phyloP scores from a whole-genome alignment of 2,888 invertebrate species.

The Phalera bucephala region DNA sequence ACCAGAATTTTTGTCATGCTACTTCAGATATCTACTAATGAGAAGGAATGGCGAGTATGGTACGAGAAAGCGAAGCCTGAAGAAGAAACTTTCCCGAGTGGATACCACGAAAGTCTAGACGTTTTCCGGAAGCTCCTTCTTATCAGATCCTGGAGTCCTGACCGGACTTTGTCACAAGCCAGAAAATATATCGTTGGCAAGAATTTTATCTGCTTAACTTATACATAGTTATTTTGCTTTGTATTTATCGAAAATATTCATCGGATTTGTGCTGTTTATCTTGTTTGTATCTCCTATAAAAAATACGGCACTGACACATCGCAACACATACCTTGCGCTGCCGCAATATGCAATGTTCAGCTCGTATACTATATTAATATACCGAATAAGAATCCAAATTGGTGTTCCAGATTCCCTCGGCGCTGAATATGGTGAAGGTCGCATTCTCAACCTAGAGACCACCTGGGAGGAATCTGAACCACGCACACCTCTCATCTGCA shows the following conservation, averaged over 20 bases:
- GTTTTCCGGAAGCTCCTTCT: slow-evolving; percentile 94
- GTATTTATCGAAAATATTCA: too few species aligned
- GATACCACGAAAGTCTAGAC: slow-evolving; percentile 92
- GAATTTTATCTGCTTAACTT: too few species aligned
- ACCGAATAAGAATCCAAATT: too few species aligned
- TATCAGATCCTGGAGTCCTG: slow-evolving; percentile 97
- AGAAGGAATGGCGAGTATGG: slow-evolving; percentile 95
- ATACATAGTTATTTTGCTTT: too few species aligned
- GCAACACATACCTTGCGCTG: too few species aligned
- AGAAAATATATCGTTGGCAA: slow-evolving; percentile 93
- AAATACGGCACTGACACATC: too few species aligned
- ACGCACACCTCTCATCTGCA: slow-evolving; percentile 94
- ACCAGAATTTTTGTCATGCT: too few species aligned
- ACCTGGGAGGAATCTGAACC: slow-evolving; percentile 96
- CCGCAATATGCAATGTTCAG: too few species aligned
- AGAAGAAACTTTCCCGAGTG: slow-evolving; percentile 94
- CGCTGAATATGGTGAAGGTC: slow-evolving; percentile 94
- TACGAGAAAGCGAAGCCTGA: slow-evolving; percentile 97
- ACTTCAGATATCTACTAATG: slow-evolving; percentile 89
- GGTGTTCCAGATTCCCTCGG: slow-evolving; percentile 90
- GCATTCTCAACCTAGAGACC: slow-evolving; percentile 94
- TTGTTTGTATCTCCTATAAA: too few species aligned
- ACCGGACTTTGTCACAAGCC: slow-evolving; percentile 96
- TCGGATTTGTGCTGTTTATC: too few species aligned
- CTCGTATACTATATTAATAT: too few species aligned